Percentiles rank a stretch among this genome's conserved stretches.
Conservation (phyloP, 2,797 vertebrate species). For the Hydrophis major region DNA sequence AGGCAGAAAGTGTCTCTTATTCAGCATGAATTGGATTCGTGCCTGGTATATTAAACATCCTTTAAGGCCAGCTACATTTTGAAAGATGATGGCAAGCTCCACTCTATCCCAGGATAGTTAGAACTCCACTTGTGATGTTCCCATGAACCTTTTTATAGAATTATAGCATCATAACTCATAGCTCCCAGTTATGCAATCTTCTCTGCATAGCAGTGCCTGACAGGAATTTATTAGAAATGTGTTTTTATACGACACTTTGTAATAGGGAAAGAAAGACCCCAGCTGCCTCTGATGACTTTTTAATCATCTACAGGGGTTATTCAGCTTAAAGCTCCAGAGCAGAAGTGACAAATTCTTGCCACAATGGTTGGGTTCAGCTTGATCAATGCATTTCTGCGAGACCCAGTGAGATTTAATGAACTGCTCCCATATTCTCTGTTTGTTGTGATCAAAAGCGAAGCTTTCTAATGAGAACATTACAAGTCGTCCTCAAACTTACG, state of each 20-base stretch:
- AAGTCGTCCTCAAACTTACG: not conserved
- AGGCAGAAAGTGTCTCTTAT: not conserved
- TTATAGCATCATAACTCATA: conserved; percentile 32
- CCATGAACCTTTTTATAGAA: conserved; percentile 30
- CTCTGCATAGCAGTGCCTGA: not conserved
- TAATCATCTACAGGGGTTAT: conserved; percentile 32
- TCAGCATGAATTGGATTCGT: not conserved
- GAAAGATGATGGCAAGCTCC: conserved; percentile 1
- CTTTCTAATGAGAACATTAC: not conserved
- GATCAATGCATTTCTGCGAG: conserved; percentile 29
- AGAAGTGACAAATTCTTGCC: conserved; percentile 22
- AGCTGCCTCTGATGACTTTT: conserved; percentile 48
- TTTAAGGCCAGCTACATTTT: conserved; percentile 15
- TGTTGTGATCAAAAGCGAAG: not conserved
- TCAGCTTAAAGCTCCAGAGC: conserved; percentile 40
- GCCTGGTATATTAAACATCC: not conserved
- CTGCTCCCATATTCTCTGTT: not conserved
- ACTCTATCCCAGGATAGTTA: not conserved
- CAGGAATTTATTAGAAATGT: conserved; percentile 39
- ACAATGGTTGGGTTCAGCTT: not conserved
- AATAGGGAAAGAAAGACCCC: conserved; percentile 35
- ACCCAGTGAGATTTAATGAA: not conserved
- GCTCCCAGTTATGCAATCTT: conserved; percentile 12
- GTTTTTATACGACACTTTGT: conserved; percentile 39
- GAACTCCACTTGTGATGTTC: not conserved